Percentiles rank a stretch among this genome's conserved stretches.
phyloP scores from a whole-genome alignment of 2,888 invertebrate species.

The Phalangium opilio region DNA sequence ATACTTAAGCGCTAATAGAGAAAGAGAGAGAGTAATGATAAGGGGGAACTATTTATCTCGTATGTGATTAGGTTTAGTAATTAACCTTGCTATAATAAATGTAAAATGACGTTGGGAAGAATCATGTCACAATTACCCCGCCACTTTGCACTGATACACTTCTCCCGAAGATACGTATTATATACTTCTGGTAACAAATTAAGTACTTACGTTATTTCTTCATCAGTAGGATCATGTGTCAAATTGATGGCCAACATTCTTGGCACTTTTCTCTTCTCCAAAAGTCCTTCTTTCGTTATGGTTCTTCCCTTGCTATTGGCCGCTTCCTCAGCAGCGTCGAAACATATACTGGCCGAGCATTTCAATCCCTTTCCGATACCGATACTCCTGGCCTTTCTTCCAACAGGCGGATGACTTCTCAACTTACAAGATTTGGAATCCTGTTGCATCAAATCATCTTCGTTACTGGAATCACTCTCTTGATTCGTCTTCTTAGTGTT shows the following conservation, averaged over 20 bases:
- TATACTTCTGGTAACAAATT: too few relatives aligned
- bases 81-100: too few relatives aligned
- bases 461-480: constrained; percentile 16
- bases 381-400: constrained; percentile 9
- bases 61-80: too few relatives aligned
- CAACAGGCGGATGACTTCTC: constrained; percentile 10
- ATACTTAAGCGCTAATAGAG: too few relatives aligned
- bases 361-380: constrained; percentile 2
- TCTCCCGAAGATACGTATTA: too few relatives aligned
- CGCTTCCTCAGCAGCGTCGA: constrained; percentile 10
- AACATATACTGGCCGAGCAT: constrained; percentile 12
- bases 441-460: constrained; percentile 5
- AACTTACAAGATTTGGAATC: constrained; percentile 2
- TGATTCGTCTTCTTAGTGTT: constrained; percentile 4
- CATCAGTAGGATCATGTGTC: constrained; percentile 10
- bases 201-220: constrained; percentile 11
- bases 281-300: constrained; percentile 6
- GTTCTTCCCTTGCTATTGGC: constrained; percentile 8
- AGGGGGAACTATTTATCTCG: too few relatives aligned
- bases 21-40: too few relatives aligned
- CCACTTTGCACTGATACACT: too few relatives aligned
- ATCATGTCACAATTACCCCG: too few relatives aligned
- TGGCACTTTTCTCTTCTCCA: constrained; percentile 11
- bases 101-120: too few relatives aligned
- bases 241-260: constrained; percentile 6